These are phyloP conservation scores for Antheraea mylitta DNA, from an alignment of 1,140 invertebrate species.

Conservation along the genomic window DNA sequence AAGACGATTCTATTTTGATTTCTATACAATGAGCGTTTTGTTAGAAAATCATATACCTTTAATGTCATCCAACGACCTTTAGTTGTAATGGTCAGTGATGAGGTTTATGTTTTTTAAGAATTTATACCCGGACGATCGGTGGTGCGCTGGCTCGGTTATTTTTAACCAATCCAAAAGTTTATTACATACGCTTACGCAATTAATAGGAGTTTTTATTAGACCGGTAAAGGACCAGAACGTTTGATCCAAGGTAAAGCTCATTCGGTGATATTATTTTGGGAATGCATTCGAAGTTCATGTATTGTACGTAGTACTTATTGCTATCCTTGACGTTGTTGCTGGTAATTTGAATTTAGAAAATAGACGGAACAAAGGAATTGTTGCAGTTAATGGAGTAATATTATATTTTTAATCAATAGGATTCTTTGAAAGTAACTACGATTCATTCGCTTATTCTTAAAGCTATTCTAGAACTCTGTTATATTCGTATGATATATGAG, in stretches of 20 bases:
- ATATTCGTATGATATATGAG: no score
- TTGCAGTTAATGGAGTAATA: background rate
- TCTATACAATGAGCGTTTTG: constrained; percentile 40
- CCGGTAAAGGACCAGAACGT: constrained; percentile 70
- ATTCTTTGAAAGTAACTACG: no score
- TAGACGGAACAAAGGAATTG: background rate
- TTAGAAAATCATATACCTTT: constrained; percentile 39
- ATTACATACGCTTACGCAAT: constrained; percentile 74
- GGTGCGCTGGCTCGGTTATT: constrained; percentile 65
- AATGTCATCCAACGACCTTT: constrained; percentile 36
- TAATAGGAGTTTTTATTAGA: constrained; percentile 75
- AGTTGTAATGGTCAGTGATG: constrained; percentile 22
- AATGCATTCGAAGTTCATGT: constrained; percentile 23
- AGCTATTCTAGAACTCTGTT: no score
- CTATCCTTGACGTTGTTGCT: background rate
- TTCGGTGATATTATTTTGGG: constrained; percentile 37
- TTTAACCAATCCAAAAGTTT: constrained; percentile 74
- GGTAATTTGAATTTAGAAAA: constrained; percentile 3
- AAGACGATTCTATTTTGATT: constrained; percentile 54
- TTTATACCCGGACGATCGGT: constrained; percentile 61
- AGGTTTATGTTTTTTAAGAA: constrained; percentile 78
- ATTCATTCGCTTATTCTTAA: no score
- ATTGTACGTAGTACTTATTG: background rate
- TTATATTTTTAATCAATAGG: no score
- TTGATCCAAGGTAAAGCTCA: constrained; percentile 49